These are phyloP conservation scores for Nomada ruficornis DNA, from an alignment of 2,888 invertebrate genomes.

Conservation along the genomic window DNA sequence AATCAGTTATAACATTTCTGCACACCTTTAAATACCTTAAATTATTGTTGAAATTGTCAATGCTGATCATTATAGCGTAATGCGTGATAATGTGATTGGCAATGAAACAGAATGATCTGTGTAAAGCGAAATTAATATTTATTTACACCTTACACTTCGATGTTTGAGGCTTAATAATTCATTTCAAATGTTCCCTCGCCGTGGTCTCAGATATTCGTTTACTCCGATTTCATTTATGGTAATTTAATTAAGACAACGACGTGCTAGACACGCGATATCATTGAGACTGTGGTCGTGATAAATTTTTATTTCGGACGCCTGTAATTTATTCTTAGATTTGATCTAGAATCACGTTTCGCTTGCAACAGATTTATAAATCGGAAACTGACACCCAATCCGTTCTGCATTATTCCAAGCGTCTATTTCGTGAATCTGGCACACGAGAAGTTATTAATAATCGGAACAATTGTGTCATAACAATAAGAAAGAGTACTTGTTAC, in stretches of 20 bases:
- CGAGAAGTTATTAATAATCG: not conserved
- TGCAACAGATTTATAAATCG: not conserved
- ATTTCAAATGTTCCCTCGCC: not conserved
- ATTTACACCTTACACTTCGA: too few species aligned
- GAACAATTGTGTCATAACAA: not conserved
- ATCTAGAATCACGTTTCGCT: not conserved
- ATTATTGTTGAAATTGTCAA: too few species aligned
- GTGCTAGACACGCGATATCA: not conserved
- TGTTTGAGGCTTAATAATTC: too few species aligned
- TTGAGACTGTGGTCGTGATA: not conserved
- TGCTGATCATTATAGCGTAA: too few species aligned
- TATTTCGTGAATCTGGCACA: not conserved
- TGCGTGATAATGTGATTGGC: too few species aligned
- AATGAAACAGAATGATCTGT: too few species aligned
- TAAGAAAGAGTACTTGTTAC: too few species aligned
- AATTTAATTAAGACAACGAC: not conserved
- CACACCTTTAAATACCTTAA: too few species aligned
- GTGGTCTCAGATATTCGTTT: not conserved
- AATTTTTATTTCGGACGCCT: not conserved
- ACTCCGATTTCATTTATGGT: not conserved
- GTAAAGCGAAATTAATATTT: too few species aligned
- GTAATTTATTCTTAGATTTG: constrained; percentile 1
- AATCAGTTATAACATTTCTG: too few species aligned
- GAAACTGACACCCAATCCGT: not conserved
- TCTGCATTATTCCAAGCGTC: not conserved